Base-by-base conservation (phyloP, 2,888 invertebrate genomes). In the Lypha dubia region DNA sequence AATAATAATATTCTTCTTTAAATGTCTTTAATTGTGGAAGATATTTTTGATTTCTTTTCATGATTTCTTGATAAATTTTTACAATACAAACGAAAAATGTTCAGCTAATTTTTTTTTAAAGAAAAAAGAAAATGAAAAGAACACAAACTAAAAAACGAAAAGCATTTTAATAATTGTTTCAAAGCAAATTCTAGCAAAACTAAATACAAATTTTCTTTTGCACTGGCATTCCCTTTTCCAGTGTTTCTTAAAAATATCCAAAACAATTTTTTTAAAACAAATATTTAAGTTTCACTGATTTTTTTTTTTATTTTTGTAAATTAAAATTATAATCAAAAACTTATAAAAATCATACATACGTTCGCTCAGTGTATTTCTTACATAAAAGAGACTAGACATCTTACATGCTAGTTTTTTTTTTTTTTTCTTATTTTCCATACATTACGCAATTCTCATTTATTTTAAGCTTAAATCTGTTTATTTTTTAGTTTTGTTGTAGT, bases 41-140 rank as follows among this genome's bases (percentile, higher is more conserved):
- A 87, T 88, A 87, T 87, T 87, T 88, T 88, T 88, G 88, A 88
- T 88, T 88, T 84, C n/a, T 86, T 77, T 81, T 81, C 77, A 71
- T 58, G 58, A 53, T 38, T 82, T 76, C 8, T 70, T 49, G 17
- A 51, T 51, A 74, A 73, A 46, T 80, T 83, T 85, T 32, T 80
- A 80, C 80, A 80, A 73, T 70, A 38, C 28, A 24, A 73, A 73
- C 20, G 58, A 58, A 58, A 58, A n/a, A 56, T 3, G 35, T 46
- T 79, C 70, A 28, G 71, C 63, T 56, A 71, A 17, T 71, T 32
- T n/a, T n/a, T n/a, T n/a, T n/a, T n/a, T n/a, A n/a, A n/a, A n/a
- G n/a, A 32, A 9, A 7, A 74, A 20, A 38, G 67, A 41, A 76
- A 63, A 68, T 13, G 46, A 76, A 71, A 81, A 60, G 38, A 20